Base-by-base conservation (phyloP, 2,888 invertebrate species). In the Mamestra brassicae region DNA sequence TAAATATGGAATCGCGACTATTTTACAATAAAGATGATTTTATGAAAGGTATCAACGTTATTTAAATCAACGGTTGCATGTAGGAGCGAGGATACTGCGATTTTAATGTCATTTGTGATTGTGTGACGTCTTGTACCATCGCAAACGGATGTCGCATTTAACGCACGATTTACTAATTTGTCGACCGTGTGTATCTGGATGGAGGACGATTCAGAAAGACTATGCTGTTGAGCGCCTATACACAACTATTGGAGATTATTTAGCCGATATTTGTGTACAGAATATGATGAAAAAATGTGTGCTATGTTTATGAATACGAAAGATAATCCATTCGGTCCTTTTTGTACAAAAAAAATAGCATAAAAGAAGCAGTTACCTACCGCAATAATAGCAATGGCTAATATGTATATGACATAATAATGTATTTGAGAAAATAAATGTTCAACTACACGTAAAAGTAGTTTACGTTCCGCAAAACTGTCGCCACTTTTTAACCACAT, bases 91-190 rank as follows among this genome's bases (percentile, higher is more conserved):
- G 17, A 55, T 36, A 76, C 54, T 52, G 55, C 64, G 73, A 72
- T 65, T 78, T 72, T 73, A 72, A 62, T 66, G 11, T 71, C 52
- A 60, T 36, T 1, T 54, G 62, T 38, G 62, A 62, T 73, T 79
- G 57, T 54, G 52, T 63, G 65, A 50, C 50, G 52, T 74, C 67
- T 77, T 65, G 38, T 54, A 52, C 64, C 80, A 73, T 66, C 65
- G 61, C 52, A 66, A 80, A 67, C 66, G 80, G 80, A 78, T 74
- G 78, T 67, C 63, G 63, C 75, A 74, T 78, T 78, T 80, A 80
- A 67, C 63, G 80, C 67, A 67, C 80, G 80, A 74, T 80, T 78
- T 80, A 74, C 74, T 78, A 50, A 78, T 78, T 78, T 74, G 62
- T 50, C 54, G 42, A 26, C 62, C 42, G 54, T 58, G 47, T 67